A percentile compares a stretch with the other conserved stretches of the same genome.
Conservation (phyloP, 2,797 vertebrate genomes). For the Ctenosaura bakeri region DNA sequence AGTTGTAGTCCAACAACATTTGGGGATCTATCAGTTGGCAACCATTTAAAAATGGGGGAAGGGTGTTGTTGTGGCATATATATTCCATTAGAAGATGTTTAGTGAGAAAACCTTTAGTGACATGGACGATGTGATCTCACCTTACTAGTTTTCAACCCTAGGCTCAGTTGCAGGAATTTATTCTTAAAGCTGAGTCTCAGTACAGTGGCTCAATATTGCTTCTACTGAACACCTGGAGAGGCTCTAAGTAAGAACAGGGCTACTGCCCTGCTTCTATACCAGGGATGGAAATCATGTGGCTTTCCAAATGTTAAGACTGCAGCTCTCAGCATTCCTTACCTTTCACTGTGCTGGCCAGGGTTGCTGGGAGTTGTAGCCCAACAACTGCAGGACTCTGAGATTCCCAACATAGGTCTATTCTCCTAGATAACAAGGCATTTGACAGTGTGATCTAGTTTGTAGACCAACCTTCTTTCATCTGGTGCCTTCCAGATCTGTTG, state of each 20-base stretch:
- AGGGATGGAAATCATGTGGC: background rate
- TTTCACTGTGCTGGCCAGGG: background rate
- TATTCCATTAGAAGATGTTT: background rate
- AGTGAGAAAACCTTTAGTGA: no score
- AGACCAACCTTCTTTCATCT: background rate
- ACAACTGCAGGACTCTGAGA: background rate
- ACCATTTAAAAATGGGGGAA: background rate
- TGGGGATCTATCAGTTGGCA: no score
- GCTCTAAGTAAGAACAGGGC: background rate
- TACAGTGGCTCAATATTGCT: background rate
- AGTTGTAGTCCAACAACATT: no score
- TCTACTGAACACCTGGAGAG: background rate
- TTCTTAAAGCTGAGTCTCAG: background rate
- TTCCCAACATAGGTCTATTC: no score
- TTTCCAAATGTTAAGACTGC: background rate
- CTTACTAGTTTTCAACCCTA: background rate
- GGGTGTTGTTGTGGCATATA: background rate
- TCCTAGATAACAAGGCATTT: no score
- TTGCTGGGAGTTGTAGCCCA: background rate
- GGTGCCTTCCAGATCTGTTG: background rate
- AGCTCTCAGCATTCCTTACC: background rate
- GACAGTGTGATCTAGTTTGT: background rate
- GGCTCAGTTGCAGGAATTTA: background rate
- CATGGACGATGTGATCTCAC: no score
- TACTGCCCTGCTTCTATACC: background rate